Conservation (phyloP, 1,140 invertebrate genomes). For the Agrilus planipennis region DNA sequence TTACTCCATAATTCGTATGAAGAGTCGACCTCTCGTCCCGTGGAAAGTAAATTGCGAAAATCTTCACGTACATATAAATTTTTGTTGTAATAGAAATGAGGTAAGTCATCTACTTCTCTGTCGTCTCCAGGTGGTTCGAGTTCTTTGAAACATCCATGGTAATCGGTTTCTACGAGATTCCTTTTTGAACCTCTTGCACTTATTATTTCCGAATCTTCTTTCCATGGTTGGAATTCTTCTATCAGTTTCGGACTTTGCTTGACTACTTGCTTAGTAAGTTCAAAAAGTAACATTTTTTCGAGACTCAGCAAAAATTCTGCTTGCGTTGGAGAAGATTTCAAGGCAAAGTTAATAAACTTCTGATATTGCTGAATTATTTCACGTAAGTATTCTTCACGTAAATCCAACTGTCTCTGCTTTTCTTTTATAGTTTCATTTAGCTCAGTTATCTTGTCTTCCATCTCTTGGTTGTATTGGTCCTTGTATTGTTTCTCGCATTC, state of each 20-base stretch:
- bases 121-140: slow-evolving; percentile 6
- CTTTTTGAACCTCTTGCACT: neutral
- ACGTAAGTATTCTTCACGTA: slow-evolving; percentile 24
- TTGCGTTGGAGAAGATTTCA: slow-evolving; percentile 33
- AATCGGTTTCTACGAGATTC: slow-evolving; percentile 12
- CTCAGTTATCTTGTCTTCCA: slow-evolving; percentile 12
- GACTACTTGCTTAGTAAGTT: slow-evolving; percentile 17
- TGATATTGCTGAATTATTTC: slow-evolving; percentile 35
- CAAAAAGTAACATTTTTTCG: slow-evolving; percentile 30
- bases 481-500: slow-evolving; percentile 25
- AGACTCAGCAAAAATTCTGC: slow-evolving; percentile 34
- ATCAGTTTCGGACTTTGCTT: neutral
- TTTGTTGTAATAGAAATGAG: slow-evolving; percentile 23
- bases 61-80: slow-evolving; percentile 26
- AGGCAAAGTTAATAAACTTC: slow-evolving; percentile 37
- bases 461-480: slow-evolving; percentile 13
- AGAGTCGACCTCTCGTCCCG: slow-evolving; percentile 12
- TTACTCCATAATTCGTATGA: slow-evolving; percentile 22
- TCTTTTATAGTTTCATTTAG: slow-evolving; percentile 17
- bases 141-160: slow-evolving; percentile 22
- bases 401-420: slow-evolving; percentile 15
- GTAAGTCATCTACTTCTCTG: slow-evolving; percentile 14
- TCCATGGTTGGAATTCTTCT: neutral
- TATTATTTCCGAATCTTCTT: neutral
- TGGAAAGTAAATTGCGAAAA: slow-evolving; percentile 20